Conservation (phyloP, 2,797 vertebrate genomes). For the Sebastes steindachneri region DNA sequence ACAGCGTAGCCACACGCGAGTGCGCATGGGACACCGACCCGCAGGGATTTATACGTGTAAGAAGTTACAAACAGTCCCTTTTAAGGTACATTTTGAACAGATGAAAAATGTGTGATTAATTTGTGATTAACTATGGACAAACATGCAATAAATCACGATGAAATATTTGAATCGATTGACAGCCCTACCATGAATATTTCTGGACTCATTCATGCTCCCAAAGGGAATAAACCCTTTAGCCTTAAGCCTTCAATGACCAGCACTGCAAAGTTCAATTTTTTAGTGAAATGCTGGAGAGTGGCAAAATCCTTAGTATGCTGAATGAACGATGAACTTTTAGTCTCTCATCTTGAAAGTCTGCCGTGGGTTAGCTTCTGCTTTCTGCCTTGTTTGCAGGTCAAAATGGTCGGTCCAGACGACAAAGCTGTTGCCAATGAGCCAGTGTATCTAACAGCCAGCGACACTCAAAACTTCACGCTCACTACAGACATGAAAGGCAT, state of each 20-base stretch:
- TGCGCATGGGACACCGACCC: no score
- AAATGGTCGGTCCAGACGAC: constrained; percentile 71
- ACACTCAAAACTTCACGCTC: constrained; percentile 60
- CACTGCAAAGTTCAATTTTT: background rate
- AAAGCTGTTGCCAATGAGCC: constrained; percentile 74
- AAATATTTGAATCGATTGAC: no score
- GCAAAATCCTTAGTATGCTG: background rate
- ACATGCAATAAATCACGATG: no score
- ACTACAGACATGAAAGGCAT: constrained; percentile 80
- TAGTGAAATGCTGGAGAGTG: background rate
- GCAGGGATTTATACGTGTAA: no score
- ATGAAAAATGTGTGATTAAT: no score
- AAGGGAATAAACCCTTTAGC: background rate
- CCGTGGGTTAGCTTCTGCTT: background rate
- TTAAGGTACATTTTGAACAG: no score
- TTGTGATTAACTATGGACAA: no score
- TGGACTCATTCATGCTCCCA: background rate
- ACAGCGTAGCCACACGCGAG: no score
- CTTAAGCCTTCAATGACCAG: background rate
- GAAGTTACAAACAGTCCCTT: no score
- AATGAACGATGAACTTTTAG: background rate
- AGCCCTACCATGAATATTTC: background rate
- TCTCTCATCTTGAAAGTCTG: background rate
- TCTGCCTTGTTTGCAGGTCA: constrained; percentile 77
- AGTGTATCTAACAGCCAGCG: constrained; percentile 69